These are phyloP conservation scores for Pararge aegeria DNA, from an alignment of 1,140 invertebrate species.

Conservation along the genomic window DNA sequence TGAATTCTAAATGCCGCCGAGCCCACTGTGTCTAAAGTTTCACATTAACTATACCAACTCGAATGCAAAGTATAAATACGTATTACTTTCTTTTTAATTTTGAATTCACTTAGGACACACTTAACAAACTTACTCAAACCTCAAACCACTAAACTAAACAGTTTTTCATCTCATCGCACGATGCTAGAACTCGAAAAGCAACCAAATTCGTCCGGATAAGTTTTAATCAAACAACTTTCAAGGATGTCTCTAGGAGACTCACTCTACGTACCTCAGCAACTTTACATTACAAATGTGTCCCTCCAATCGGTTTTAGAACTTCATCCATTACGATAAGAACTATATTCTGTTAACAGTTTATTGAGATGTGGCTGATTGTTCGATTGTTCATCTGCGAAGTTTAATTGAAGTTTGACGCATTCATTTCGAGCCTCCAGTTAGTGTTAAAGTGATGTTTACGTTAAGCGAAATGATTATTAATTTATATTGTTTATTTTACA, in stretches of 20 bases:
- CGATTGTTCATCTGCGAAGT: slow-evolving; percentile 14
- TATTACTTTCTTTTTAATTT: too few species aligned
- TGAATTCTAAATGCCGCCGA: too few species aligned
- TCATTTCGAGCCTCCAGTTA: background rate
- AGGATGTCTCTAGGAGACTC: slow-evolving; percentile 5
- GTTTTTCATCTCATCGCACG: background rate
- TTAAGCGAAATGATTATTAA: too few species aligned
- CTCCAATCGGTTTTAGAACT: background rate
- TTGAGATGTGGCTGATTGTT: slow-evolving; percentile 6
- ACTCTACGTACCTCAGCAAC: background rate
- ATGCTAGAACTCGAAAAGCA: background rate
- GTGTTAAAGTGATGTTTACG: too few species aligned
- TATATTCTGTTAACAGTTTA: background rate
- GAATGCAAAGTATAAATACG: too few species aligned
- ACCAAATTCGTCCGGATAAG: slow-evolving; percentile 9
- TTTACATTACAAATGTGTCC: background rate
- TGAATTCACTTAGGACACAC: too few species aligned
- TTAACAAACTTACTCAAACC: too few species aligned
- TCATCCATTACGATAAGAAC: background rate
- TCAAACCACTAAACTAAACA: too few species aligned
- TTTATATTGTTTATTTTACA: too few species aligned
- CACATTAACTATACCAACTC: too few species aligned
- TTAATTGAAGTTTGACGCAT: slow-evolving; percentile 17
- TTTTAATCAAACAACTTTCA: slow-evolving; percentile 9
- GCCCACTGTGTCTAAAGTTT: too few species aligned